These are phyloP conservation scores for Isichthys henryi DNA, from an alignment of 2,113 vertebrate species.

Conservation along the genomic window DNA sequence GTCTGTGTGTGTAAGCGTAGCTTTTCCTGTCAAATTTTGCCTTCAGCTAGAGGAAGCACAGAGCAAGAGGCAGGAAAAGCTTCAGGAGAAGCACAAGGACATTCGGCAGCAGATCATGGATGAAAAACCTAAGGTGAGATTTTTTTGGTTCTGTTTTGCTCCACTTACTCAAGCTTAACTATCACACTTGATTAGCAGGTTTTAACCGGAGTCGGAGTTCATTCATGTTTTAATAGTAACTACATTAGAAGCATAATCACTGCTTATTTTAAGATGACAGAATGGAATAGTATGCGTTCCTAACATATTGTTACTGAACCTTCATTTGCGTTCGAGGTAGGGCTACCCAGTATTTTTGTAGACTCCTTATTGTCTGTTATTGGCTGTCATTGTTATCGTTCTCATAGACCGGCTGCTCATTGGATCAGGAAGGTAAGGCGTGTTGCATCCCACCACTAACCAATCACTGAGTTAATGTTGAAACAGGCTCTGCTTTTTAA, in stretches of 20 bases:
- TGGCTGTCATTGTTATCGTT: constrained; percentile 29
- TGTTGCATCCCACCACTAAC: constrained; percentile 30
- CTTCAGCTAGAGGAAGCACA: constrained; percentile 91
- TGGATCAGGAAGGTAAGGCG: constrained; percentile 49
- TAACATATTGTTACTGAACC: neutral
- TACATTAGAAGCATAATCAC: neutral
- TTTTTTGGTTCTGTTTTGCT: neutral
- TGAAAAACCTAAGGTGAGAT: constrained; percentile 86
- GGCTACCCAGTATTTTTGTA: neutral
- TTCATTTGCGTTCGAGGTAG: neutral
- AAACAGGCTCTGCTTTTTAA: constrained; percentile 7
- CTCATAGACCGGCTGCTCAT: constrained; percentile 47
- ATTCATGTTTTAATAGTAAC: neutral
- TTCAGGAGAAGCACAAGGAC: constrained; percentile 88
- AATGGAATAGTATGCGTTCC: neutral
- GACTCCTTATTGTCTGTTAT: neutral
- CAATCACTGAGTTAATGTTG: constrained; percentile 12
- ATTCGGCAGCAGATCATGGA: constrained; percentile 95
- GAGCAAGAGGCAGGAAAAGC: constrained; percentile 84
- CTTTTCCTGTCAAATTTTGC: neutral
- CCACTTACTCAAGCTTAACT: neutral
- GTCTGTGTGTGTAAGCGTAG: neutral
- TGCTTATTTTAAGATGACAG: neutral
- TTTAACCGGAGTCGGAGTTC: neutral
- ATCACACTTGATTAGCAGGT: neutral